A percentile compares a stretch with the other conserved stretches of the same genome.
Conservation (phyloP, 2,888 invertebrate species). For the Dexiosoma caninum region DNA sequence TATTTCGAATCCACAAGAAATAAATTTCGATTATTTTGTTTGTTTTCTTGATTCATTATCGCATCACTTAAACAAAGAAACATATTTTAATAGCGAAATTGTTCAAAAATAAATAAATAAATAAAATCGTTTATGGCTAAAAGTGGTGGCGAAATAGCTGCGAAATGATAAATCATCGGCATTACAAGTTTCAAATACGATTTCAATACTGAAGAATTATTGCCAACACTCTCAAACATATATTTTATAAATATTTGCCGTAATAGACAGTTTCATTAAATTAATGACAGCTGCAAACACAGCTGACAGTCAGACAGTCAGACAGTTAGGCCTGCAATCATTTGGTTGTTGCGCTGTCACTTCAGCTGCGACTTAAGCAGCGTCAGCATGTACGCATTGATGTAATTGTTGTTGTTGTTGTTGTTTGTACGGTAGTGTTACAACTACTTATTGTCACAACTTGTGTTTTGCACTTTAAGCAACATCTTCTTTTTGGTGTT, state of each 20-base stretch:
- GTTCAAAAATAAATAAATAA: background rate
- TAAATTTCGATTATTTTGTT: slow-evolving; percentile 26
- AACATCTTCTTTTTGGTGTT: slow-evolving; percentile 10
- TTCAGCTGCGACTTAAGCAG: background rate
- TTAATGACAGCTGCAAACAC: slow-evolving; percentile 38
- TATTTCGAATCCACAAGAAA: background rate
- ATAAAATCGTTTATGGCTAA: slow-evolving; percentile 23
- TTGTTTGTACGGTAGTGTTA: background rate
- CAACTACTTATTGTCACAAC: slow-evolving; percentile 14
- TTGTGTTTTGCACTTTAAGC: background rate
- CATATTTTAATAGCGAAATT: slow-evolving; percentile 17
- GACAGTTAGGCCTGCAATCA: background rate
- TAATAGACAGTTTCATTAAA: slow-evolving; percentile 52
- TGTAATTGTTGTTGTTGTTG: background rate
- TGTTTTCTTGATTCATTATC: slow-evolving; percentile 27
- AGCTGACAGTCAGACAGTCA: background rate
- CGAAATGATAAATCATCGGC: slow-evolving; percentile 10
- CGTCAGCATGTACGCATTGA: slow-evolving; percentile 4
- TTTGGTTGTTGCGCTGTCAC: background rate
- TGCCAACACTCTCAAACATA: slow-evolving; percentile 3
- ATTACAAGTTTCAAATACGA: background rate
- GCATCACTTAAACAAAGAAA: too few relatives aligned
- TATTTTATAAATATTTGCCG: slow-evolving; percentile 17
- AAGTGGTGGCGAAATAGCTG: background rate
- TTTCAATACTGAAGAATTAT: slow-evolving; percentile 39